Conservation (phyloP, 2,888 invertebrate species). For the Acrocera orbiculus region DNA sequence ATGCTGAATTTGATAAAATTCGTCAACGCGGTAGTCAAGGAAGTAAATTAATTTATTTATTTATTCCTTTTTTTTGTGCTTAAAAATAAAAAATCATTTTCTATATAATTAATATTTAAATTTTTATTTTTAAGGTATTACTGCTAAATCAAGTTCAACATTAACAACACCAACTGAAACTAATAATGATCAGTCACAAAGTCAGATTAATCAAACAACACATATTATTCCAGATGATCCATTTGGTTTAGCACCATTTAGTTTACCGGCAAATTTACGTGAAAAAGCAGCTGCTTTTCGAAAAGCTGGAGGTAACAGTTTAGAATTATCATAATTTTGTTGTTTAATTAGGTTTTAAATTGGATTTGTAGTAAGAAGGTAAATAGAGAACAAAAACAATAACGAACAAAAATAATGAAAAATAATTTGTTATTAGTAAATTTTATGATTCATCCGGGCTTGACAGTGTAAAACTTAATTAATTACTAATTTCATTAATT, state of each 20-base stretch:
- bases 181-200: slow-evolving; percentile 12
- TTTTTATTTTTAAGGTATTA: slow-evolving; percentile 27
- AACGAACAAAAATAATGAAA: too few species aligned
- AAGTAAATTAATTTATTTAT: slow-evolving; percentile 35
- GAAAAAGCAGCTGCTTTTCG: slow-evolving; percentile 30
- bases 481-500: too few species aligned
- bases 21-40: slow-evolving; percentile 55
- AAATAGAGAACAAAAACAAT: too few species aligned
- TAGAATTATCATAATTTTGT: slow-evolving; percentile 18
- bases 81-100: not conserved
- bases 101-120: not conserved
- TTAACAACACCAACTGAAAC: slow-evolving; percentile 28
- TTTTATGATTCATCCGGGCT: too few species aligned
- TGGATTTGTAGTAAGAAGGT: too few species aligned
- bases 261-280: slow-evolving; percentile 39
- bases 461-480: too few species aligned
- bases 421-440: too few species aligned
- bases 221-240: slow-evolving; percentile 44
- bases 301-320: slow-evolving; percentile 34
- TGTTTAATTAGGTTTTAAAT: too few species aligned
- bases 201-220: not conserved
- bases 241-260: slow-evolving; percentile 69
- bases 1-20: slow-evolving; percentile 67
- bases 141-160: slow-evolving; percentile 28
- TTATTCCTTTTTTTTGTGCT: not conserved